phyloP scores from a whole-genome alignment of 64 coral and sea anemone genomes.

The Dendrophyllia cribrosa region DNA sequence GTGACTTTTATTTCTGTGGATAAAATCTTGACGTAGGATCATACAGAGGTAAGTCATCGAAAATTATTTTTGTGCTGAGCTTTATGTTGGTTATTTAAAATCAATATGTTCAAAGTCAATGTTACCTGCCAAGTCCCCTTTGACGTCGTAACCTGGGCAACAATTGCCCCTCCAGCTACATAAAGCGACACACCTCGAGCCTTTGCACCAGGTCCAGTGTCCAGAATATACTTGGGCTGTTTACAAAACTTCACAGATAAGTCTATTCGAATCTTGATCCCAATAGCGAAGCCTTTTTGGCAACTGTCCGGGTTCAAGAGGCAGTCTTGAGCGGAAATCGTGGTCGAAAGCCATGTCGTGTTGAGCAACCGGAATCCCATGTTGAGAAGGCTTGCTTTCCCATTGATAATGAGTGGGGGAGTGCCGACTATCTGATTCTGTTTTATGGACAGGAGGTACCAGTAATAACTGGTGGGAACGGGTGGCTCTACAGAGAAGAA shows the following conservation, averaged over 20 bases:
- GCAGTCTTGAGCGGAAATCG: conserved; percentile 55
- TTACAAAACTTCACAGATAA: conserved; percentile 48
- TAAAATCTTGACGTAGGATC: too few relatives aligned
- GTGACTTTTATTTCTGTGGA: too few relatives aligned
- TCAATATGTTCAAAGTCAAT: not conserved
- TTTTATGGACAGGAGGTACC: conserved; percentile 86
- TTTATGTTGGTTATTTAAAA: too few relatives aligned
- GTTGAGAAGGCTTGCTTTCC: conserved; percentile 72
- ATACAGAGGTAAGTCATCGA: too few relatives aligned
- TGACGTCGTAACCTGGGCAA: conserved; percentile 71
- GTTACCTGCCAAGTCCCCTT: conserved; percentile 73
- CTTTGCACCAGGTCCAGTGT: conserved; percentile 90
- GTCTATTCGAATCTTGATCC: conserved; percentile 91
- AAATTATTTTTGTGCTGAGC: not conserved
- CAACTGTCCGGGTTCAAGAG: conserved; percentile 73
- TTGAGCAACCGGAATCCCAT: conserved; percentile 73
- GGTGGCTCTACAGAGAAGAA: conserved; percentile 68
- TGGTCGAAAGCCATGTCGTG: conserved; percentile 65
- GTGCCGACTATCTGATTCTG: conserved; percentile 65
- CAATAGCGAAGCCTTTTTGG: conserved; percentile 82
- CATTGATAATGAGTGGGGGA: conserved; percentile 66
- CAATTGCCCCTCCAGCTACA: conserved; percentile 52
- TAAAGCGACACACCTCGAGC: conserved; percentile 86
- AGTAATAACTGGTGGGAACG: conserved; percentile 88
- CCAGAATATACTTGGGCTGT: conserved; percentile 77